Conservation (phyloP, 30 jellyfish, hydroid and myxozoan species). For the Hydractinia echinata region DNA sequence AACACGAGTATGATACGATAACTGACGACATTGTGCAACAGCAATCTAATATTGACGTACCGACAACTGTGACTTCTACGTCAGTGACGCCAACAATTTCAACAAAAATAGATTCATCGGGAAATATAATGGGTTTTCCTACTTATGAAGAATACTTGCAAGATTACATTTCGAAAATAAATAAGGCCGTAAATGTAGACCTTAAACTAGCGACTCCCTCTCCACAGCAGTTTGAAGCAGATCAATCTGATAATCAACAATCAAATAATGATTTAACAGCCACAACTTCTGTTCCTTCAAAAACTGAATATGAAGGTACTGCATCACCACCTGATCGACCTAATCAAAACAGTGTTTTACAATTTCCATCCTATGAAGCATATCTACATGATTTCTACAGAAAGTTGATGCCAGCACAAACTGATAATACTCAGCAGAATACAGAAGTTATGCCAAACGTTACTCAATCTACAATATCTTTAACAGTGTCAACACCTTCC, state of each 20-base stretch:
- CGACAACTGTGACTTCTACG: conserved; percentile 9
- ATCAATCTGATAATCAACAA: no score
- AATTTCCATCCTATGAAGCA: conserved; percentile 25
- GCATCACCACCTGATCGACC: no score
- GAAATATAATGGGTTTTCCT: conserved; percentile 18
- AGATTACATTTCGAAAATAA: background rate
- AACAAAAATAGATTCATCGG: background rate
- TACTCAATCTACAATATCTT: background rate
- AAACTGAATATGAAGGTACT: no score
- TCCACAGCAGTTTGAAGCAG: no score
- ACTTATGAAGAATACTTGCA: conserved; percentile 27
- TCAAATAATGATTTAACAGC: no score
- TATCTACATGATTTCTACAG: conserved; percentile 16
- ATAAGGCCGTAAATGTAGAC: background rate
- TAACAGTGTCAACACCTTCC: background rate
- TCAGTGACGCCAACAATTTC: conserved; percentile 13
- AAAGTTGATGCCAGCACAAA: background rate
- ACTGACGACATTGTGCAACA: background rate
- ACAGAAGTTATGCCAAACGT: background rate
- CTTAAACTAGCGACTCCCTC: no score
- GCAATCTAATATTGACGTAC: background rate
- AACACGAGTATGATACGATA: no score
- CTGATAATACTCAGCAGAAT: background rate
- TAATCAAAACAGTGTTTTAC: no score
- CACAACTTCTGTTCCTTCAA: no score